These are phyloP conservation scores for Tetraodon nigroviridis DNA, from an alignment of 2,113 vertebrate species.

Conservation along the genomic window DNA sequence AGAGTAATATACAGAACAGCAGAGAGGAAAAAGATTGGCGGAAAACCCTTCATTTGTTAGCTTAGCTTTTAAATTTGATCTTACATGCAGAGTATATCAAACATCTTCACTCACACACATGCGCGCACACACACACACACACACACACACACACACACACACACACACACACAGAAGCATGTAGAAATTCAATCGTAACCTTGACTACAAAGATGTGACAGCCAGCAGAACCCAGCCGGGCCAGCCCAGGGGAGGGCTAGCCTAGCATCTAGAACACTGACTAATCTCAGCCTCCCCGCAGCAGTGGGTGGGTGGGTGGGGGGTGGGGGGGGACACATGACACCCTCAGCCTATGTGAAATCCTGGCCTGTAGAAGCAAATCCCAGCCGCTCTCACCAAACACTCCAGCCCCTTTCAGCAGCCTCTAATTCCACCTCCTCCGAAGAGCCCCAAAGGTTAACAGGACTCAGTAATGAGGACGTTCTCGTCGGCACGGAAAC, in stretches of 20 bases:
- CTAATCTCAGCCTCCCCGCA: constrained; percentile 33
- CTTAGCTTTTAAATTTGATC: constrained; percentile 48
- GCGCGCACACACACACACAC: not conserved
- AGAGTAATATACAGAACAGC: constrained; percentile 33
- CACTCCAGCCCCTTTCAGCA: constrained; percentile 32
- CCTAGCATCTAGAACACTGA: constrained; percentile 15
- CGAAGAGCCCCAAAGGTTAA: constrained; percentile 47
- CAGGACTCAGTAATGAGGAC: constrained; percentile 37
- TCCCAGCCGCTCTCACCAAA: constrained; percentile 30
- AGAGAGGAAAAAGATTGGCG: constrained; percentile 43
- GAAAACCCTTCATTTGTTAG: constrained; percentile 46
- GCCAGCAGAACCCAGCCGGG: constrained; percentile 26
- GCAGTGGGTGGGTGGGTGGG: too few species aligned
- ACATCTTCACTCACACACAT: not conserved
- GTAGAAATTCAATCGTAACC: constrained; percentile 13
- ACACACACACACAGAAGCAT: constrained; percentile 4
- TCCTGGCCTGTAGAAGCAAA: constrained; percentile 42
- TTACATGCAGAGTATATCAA: not conserved
- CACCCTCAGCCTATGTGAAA: constrained; percentile 43
- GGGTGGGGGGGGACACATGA: constrained; percentile 28
- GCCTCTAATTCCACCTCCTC: constrained; percentile 43
- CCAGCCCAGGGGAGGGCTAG: constrained; percentile 12
- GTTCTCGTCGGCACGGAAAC: constrained; percentile 28
- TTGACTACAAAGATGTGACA: constrained; percentile 30
- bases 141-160: not conserved